Evolutionary conservation across 2,888 invertebrate genomes (phyloP).

Genomic region (Oscheius sp.): DNA sequence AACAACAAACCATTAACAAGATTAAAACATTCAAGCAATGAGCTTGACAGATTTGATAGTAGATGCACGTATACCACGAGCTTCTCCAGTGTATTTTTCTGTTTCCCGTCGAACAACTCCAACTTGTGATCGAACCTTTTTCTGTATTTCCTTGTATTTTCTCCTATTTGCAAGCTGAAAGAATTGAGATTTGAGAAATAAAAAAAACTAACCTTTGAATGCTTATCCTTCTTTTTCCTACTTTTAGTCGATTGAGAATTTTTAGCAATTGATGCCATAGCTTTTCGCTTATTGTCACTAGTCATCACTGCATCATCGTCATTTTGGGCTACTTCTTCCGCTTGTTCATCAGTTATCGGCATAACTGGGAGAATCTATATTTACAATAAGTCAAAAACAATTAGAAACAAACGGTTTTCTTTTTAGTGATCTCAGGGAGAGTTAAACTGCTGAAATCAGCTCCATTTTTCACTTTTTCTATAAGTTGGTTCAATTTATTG

Average conservation of each 20-base stretch:
- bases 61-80: slow-evolving; percentile 89
- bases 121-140: slow-evolving; percentile 50
- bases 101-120: slow-evolving; percentile 80
- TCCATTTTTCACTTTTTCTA: slow-evolving; percentile 27
- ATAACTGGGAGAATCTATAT: not conserved
- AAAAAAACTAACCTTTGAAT: slow-evolving; percentile 38
- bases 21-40: slow-evolving; percentile 58
- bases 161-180: slow-evolving; percentile 46
- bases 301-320: slow-evolving; percentile 14
- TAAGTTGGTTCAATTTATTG: slow-evolving; percentile 39
- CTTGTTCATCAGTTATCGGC: not conserved
- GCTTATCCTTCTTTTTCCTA: slow-evolving; percentile 46
- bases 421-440: slow-evolving; percentile 1
- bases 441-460: not conserved
- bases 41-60: slow-evolving; percentile 89
- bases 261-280: slow-evolving; percentile 36
- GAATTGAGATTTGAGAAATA: slow-evolving; percentile 1
- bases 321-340: not conserved
- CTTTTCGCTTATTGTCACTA: slow-evolving; percentile 41
- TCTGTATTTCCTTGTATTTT: slow-evolving; percentile 43
- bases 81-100: slow-evolving; percentile 86
- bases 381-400: not conserved
- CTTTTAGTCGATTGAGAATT: slow-evolving; percentile 33
- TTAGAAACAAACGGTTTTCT: slow-evolving; percentile 21
- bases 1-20: slow-evolving; percentile 22